Percentiles rank a stretch among this genome's conserved stretches.
Conservation (phyloP, 2,113 vertebrate genomes). For the Bubalus kerabau region DNA sequence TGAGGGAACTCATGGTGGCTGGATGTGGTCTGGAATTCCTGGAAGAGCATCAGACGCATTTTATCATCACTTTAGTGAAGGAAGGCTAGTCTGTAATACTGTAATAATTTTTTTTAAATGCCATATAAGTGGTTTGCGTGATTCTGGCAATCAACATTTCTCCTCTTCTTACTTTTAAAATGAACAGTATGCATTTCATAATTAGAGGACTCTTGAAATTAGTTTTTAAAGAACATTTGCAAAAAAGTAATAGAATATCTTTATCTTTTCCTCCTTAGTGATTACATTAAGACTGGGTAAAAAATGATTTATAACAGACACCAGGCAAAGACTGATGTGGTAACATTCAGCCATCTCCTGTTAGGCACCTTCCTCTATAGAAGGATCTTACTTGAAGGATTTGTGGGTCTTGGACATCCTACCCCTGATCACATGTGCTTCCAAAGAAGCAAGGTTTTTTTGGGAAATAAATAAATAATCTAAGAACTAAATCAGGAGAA, state of each 20-base stretch:
- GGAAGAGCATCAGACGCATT: neutral
- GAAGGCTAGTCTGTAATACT: neutral
- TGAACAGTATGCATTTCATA: neutral
- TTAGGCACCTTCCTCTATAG: neutral
- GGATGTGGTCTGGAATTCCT: neutral
- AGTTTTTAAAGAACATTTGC: neutral
- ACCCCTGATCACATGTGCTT: neutral
- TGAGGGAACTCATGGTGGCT: conserved; percentile 25
- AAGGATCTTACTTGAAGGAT: neutral
- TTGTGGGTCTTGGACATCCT: neutral
- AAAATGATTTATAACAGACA: neutral
- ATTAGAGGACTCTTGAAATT: neutral
- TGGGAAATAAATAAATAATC: neutral
- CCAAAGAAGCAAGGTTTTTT: neutral
- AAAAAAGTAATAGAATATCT: neutral
- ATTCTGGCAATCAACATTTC: neutral
- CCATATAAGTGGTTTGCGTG: no score
- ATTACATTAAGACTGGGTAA: neutral
- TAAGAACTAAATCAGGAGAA: neutral
- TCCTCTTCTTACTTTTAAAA: neutral
- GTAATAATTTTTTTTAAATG: no score
- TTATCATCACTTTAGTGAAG: neutral
- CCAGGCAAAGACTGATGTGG: neutral
- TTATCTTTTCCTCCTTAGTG: neutral
- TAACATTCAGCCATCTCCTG: neutral